A percentile compares a stretch with the other conserved stretches of the same genome.
phyloP scores from a whole-genome alignment of 2,888 invertebrate species.

The Lomographa bimaculata region DNA sequence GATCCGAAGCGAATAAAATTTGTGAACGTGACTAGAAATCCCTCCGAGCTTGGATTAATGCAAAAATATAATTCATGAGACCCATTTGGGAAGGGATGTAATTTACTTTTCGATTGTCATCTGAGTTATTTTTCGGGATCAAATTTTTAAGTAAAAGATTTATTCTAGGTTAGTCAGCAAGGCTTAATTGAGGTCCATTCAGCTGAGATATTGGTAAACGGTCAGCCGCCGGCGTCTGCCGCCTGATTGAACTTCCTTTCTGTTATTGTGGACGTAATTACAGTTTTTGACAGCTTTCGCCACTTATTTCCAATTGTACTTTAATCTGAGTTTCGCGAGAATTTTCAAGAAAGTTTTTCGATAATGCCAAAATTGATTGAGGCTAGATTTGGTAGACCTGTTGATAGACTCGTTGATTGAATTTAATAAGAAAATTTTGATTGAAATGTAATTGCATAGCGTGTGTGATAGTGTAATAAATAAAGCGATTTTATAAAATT shows the following conservation, averaged over 20 bases:
- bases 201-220: constrained; percentile 66
- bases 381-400: neutral
- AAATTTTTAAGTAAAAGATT: constrained; percentile 54
- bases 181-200: constrained; percentile 71
- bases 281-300: constrained; percentile 37
- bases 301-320: constrained; percentile 25
- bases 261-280: constrained; percentile 47
- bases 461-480: too few relatives aligned
- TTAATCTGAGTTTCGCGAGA: constrained; percentile 12
- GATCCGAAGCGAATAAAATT: constrained; percentile 37
- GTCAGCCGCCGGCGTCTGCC: constrained; percentile 46
- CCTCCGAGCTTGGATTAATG: constrained; percentile 43
- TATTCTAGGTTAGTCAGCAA: constrained; percentile 54
- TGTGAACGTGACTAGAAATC: constrained; percentile 53
- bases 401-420: too few relatives aligned
- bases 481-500: too few relatives aligned
- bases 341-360: constrained; percentile 2
- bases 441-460: too few relatives aligned
- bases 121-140: constrained; percentile 51
- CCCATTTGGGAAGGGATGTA: constrained; percentile 49
- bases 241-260: constrained; percentile 53
- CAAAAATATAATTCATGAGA: constrained; percentile 54
- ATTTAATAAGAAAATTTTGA: too few relatives aligned
- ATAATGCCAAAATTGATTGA: neutral
- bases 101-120: constrained; percentile 63